phyloP scores from a whole-genome alignment of 1,140 invertebrate species.

The Palaemon carinicauda region DNA sequence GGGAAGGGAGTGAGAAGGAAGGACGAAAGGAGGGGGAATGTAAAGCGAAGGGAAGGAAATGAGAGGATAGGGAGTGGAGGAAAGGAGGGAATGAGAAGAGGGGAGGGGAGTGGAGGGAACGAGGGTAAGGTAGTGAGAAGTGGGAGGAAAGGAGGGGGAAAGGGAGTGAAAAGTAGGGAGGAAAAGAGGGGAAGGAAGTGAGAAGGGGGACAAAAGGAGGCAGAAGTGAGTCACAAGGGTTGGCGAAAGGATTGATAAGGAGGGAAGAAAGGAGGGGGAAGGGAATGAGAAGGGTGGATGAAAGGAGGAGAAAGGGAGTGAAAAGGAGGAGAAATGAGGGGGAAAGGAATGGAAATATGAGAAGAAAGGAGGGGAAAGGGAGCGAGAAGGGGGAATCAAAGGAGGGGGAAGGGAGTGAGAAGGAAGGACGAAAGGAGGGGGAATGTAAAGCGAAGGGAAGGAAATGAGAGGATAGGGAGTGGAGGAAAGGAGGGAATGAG shows the following conservation, averaged over 20 bases:
- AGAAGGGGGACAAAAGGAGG: too few species aligned
- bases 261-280: too few species aligned
- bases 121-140: neutral
- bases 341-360: neutral
- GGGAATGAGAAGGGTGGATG: too few species aligned
- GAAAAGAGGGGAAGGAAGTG: too few species aligned
- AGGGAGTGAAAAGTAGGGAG: neutral
- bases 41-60: neutral
- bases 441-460: neutral
- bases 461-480: neutral
- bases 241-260: too few species aligned
- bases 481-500: neutral
- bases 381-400: neutral
- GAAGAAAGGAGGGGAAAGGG: neutral
- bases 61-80: neutral
- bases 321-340: neutral
- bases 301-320: neutral
- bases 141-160: neutral
- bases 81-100: neutral
- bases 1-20: neutral
- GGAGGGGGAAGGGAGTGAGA: too few species aligned
- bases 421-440: neutral
- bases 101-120: too few species aligned
- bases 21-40: neutral
- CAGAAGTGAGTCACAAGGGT: too few species aligned